Conservation (phyloP, 23 tunicate species). For the Styela plicata region DNA sequence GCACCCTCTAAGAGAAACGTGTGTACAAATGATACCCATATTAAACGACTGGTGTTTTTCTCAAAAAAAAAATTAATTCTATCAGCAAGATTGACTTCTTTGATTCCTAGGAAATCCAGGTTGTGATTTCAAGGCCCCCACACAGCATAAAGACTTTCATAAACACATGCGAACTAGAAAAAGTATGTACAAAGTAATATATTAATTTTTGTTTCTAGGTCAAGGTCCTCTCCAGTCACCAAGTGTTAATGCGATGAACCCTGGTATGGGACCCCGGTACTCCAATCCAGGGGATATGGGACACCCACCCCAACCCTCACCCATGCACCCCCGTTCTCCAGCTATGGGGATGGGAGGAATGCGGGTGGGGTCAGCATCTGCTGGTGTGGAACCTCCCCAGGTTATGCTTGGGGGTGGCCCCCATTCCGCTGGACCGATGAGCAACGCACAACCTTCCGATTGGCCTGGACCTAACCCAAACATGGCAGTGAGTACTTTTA, state of each 20-base stretch:
- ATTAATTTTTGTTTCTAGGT: not conserved
- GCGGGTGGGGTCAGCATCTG: conserved; percentile 14
- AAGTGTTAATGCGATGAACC: conserved; percentile 13
- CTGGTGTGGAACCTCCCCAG: conserved; percentile 18
- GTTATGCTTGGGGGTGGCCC: conserved; percentile 47
- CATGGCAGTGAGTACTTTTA: conserved; percentile 40
- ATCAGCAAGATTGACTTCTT: too few relatives aligned
- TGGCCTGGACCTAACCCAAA: conserved; percentile 55
- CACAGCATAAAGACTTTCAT: too few relatives aligned
- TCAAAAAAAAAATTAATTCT: too few relatives aligned
- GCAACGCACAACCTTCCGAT: conserved; percentile 36
- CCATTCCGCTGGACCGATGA: conserved; percentile 61
- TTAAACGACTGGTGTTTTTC: too few relatives aligned
- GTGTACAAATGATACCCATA: too few relatives aligned
- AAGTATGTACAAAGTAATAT: too few relatives aligned
- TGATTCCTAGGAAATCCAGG: too few relatives aligned
- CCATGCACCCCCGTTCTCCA: conserved; percentile 39
- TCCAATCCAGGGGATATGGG: conserved; percentile 24
- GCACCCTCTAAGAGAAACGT: too few relatives aligned
- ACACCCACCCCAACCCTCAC: conserved; percentile 35
- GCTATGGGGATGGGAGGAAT: conserved; percentile 28
- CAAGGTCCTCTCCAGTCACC: conserved; percentile 15
- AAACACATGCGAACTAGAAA: too few relatives aligned
- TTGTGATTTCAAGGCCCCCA: too few relatives aligned
- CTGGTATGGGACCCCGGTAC: conserved; percentile 20